Evolutionary conservation across 2,888 invertebrate genomes (phyloP).

Genomic region (Meloe dianella): DNA sequence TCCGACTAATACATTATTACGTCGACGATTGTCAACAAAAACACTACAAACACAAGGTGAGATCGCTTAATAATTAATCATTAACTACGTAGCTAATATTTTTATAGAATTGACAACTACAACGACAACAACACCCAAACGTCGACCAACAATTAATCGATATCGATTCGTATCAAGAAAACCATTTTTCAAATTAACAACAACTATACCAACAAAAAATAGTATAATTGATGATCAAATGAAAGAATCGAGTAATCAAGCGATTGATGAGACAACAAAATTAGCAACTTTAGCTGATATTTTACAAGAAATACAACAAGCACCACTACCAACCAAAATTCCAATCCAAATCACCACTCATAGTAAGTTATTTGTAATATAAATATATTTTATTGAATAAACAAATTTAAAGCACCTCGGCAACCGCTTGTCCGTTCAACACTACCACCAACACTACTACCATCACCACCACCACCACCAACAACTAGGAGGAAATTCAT

Average conservation of each 20-base stretch:
- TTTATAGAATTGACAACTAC: constrained; percentile 18
- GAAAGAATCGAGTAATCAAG: constrained; percentile 47
- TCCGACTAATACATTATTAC: background rate
- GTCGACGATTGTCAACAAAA: constrained; percentile 24
- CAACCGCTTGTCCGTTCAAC: background rate
- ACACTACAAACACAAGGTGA: constrained; percentile 53
- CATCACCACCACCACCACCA: constrained; percentile 27
- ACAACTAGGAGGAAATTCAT: constrained; percentile 31
- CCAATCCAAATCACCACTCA: background rate
- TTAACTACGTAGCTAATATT: background rate
- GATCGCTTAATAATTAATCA: constrained; percentile 19
- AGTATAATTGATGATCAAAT: constrained; percentile 42
- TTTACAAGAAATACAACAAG: constrained; percentile 48
- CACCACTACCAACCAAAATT: constrained; percentile 39
- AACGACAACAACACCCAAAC: constrained; percentile 26
- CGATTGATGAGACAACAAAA: constrained; percentile 42
- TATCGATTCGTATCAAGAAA: constrained; percentile 43
- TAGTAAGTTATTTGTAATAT: background rate
- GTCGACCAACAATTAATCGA: constrained; percentile 29
- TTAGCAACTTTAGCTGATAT: constrained; percentile 48
- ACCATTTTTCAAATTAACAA: constrained; percentile 38
- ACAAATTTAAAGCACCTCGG: background rate
- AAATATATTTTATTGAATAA: background rate
- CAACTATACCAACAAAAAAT: constrained; percentile 33
- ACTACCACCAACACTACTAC: constrained; percentile 23